These are phyloP conservation scores for Meda fulgida DNA, from an alignment of 2,797 vertebrate genomes.

Conservation along the genomic window DNA sequence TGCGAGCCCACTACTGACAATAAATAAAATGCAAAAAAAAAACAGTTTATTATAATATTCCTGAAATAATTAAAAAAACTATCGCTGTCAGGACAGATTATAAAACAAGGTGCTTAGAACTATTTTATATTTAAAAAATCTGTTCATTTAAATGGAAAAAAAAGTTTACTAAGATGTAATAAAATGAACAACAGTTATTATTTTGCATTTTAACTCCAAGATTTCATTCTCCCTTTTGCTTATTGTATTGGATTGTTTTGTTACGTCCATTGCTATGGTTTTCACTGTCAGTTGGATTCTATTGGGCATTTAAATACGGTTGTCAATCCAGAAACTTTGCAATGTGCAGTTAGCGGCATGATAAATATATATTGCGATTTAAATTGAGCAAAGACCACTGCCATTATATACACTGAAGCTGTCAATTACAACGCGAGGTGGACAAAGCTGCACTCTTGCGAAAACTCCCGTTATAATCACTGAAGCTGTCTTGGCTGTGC, in stretches of 20 bases:
- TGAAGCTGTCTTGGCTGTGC: neutral
- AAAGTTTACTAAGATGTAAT: no score
- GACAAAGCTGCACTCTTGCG: neutral
- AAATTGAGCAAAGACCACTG: no score
- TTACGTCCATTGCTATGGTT: no score
- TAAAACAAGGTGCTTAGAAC: neutral
- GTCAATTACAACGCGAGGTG: neutral
- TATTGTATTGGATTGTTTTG: no score
- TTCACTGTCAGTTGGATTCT: no score
- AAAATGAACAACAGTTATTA: neutral
- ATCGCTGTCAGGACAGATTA: neutral
- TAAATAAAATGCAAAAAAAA: neutral
- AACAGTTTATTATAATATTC: neutral
- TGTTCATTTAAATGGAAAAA: neutral
- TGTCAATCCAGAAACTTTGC: no score
- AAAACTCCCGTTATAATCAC: neutral
- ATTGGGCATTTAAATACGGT: no score
- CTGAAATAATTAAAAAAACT: neutral
- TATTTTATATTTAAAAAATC: no score
- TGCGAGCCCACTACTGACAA: neutral
- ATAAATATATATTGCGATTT: no score
- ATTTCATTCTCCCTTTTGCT: no score
- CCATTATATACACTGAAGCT: no score
- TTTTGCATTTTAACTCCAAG: neutral
- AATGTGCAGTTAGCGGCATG: no score